Conservation (phyloP, 2,797 vertebrate genomes). For the Lophotriccus pileatus region DNA sequence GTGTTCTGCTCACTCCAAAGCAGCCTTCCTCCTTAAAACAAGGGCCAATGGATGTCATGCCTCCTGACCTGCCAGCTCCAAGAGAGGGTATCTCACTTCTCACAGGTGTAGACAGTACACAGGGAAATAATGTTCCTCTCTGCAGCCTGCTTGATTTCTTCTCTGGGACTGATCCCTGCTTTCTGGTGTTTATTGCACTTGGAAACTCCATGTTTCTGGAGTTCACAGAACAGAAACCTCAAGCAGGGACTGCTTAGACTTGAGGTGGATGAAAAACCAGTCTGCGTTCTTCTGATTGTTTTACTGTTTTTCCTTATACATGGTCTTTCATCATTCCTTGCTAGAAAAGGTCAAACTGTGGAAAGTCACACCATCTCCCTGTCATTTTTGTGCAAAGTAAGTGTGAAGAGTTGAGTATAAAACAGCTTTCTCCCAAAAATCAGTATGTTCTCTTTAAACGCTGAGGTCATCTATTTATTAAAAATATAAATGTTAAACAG, state of each 20-base stretch:
- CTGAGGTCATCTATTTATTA: not conserved
- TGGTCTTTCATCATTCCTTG: not conserved
- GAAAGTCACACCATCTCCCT: not conserved
- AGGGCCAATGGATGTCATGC: fast-evolving
- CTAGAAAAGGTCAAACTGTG: not conserved
- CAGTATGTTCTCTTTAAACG: not conserved
- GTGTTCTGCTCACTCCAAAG: not conserved
- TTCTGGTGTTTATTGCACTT: not conserved
- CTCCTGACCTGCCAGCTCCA: not conserved
- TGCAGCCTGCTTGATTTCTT: not conserved
- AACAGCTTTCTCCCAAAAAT: not conserved
- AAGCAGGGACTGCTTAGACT: not conserved
- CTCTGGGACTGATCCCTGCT: not conserved
- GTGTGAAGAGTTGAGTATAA: not conserved
- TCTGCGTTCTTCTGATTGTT: not conserved
- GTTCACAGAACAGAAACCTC: not conserved
- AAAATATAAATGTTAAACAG: not conserved
- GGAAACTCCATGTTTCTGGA: not conserved
- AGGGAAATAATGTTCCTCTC: not conserved
- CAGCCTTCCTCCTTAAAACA: not conserved
- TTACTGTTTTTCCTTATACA: fast-evolving
- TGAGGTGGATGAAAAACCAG: not conserved
- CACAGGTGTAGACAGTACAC: not conserved
- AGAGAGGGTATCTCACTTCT: not conserved
- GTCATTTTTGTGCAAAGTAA: not conserved